phyloP scores from a whole-genome alignment of 2,888 invertebrate species.

The Andricus quercusramuli region DNA sequence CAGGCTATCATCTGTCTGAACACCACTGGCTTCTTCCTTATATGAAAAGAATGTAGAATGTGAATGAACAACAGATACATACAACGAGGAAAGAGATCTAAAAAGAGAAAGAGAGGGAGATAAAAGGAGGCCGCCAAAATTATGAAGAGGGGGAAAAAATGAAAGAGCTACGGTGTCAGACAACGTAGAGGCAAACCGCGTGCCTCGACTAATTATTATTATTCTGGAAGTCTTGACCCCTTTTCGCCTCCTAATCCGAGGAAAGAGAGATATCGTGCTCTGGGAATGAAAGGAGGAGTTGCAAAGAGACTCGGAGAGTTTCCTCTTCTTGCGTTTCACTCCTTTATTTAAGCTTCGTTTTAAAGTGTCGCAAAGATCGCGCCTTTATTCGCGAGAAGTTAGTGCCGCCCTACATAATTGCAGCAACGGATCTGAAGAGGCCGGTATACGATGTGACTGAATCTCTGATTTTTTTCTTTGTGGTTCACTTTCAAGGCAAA shows the following conservation, averaged over 20 bases:
- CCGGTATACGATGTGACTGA: conserved; percentile 9
- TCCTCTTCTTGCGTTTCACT: conserved; percentile 46
- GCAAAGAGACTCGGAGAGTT: conserved; percentile 45
- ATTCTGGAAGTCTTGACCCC: conserved; percentile 66
- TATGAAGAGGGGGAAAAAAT: conserved; percentile 22
- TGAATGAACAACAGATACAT: neutral
- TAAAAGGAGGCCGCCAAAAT: conserved; percentile 23
- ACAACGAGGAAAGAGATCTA: conserved; percentile 17
- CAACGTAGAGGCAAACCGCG: conserved; percentile 59
- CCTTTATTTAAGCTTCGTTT: conserved; percentile 41
- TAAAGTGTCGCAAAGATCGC: conserved; percentile 25
- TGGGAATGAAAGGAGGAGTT: conserved; percentile 57
- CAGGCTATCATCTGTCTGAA: neutral
- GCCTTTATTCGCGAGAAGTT: conserved; percentile 19
- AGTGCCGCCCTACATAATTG: conserved; percentile 16
- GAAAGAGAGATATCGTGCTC: conserved; percentile 67
- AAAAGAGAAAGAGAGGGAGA: neutral
- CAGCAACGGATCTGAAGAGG: conserved; percentile 16
- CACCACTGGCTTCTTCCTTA: neutral
- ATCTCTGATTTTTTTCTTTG: conserved; percentile 36
- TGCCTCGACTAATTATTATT: conserved; percentile 68
- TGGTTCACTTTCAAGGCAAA: conserved; percentile 26
- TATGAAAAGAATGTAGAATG: neutral
- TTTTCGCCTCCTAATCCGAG: conserved; percentile 68
- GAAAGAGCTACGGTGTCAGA: neutral